Conservation (phyloP, 2,797 vertebrate genomes). For the Sebastiscus tertius region DNA sequence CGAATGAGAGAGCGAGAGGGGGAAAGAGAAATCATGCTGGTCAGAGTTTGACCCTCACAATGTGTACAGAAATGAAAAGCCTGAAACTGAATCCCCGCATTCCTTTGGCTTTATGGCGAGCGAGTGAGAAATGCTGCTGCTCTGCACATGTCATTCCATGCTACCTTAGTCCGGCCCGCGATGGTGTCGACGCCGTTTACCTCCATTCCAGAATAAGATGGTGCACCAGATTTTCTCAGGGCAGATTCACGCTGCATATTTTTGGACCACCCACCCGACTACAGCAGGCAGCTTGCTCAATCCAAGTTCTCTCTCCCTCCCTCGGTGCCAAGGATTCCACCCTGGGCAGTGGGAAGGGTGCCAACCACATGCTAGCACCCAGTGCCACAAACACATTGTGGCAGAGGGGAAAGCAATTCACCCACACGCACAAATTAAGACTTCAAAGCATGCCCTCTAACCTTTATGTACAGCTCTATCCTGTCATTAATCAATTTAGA, state of each 20-base stretch:
- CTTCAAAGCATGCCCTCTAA: not conserved
- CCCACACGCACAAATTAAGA: conserved; percentile 35
- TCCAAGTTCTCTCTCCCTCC: conserved; percentile 64
- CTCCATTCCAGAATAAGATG: conserved; percentile 24
- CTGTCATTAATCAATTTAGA: not conserved
- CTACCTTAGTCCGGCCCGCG: conserved; percentile 36
- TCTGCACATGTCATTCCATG: conserved; percentile 54
- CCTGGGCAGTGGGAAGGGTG: conserved; percentile 73
- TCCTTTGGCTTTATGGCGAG: conserved; percentile 73
- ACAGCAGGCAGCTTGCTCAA: conserved; percentile 71
- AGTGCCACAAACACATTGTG: conserved; percentile 63
- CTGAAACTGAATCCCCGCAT: conserved; percentile 71
- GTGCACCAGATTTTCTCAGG: conserved; percentile 30
- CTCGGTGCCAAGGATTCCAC: conserved; percentile 81
- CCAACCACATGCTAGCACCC: conserved; percentile 79
- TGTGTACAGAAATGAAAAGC: conserved; percentile 67
- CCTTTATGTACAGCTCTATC: conserved; percentile 9
- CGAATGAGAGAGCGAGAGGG: conserved; percentile 1
- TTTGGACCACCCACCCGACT: conserved; percentile 70
- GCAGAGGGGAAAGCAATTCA: conserved; percentile 35
- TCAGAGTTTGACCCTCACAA: conserved; percentile 71
- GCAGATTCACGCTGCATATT: conserved; percentile 53
- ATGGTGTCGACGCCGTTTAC: conserved; percentile 6
- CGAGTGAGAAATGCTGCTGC: conserved; percentile 64
- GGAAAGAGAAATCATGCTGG: conserved; percentile 41